Conservation (phyloP, 2,113 vertebrate genomes). For the Candoia aspera region DNA sequence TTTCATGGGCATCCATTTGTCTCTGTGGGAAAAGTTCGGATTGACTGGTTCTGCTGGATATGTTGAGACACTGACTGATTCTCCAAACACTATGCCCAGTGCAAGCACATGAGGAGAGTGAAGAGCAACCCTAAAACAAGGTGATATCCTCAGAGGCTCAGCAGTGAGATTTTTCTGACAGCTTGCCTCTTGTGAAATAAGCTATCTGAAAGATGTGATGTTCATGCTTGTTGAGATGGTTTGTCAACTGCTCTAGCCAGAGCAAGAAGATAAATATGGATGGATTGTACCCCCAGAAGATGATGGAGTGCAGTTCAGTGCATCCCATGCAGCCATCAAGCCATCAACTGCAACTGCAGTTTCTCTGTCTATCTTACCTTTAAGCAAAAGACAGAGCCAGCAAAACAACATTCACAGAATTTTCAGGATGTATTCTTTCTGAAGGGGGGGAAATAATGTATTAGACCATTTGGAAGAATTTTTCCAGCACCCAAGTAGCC, state of each 20-base stretch:
- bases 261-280: not conserved
- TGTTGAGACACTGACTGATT: not conserved
- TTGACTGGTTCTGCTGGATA: not conserved
- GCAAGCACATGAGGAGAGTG: not conserved
- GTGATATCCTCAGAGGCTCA: not conserved
- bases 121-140: not conserved
- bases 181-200: not conserved
- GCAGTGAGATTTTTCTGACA: not conserved
- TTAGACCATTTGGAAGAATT: not conserved
- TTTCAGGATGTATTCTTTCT: conserved; percentile 21
- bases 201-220: conserved; percentile 20
- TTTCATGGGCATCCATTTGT: not conserved
- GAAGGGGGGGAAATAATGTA: not conserved
- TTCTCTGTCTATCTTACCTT: not conserved
- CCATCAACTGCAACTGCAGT: not conserved
- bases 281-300: conserved; percentile 15
- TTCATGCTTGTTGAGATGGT: conserved; percentile 2
- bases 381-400: not conserved
- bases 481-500: not conserved
- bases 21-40: not conserved
- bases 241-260: conserved; percentile 15
- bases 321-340: not conserved
- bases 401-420: not conserved
- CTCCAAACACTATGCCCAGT: not conserved
- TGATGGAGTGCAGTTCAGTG: conserved; percentile 23